These are phyloP conservation scores for Drosophila ercepeae DNA, from an alignment of 1,140 invertebrate genomes.

Conservation along the genomic window DNA sequence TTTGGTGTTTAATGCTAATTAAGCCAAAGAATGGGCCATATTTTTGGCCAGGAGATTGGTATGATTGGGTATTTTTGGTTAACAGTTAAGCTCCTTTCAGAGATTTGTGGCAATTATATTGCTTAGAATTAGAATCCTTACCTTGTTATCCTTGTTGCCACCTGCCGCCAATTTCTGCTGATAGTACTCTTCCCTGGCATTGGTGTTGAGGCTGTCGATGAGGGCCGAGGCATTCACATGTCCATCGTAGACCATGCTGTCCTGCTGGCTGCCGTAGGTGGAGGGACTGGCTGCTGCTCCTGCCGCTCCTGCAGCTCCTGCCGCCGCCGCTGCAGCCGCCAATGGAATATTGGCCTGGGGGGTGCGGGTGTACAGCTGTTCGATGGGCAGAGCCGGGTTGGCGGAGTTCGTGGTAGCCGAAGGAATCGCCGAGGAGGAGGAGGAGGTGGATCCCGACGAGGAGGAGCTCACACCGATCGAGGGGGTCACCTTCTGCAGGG, in stretches of 20 bases:
- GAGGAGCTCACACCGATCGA: slow-evolving; percentile 13
- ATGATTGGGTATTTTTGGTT: too few species aligned
- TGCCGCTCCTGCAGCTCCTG: slow-evolving; percentile 37
- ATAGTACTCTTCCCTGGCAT: slow-evolving; percentile 77
- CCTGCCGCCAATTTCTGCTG: slow-evolving; percentile 66
- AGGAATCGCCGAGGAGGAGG: slow-evolving; percentile 26
- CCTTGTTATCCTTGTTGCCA: slow-evolving; percentile 82
- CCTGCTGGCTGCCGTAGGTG: slow-evolving; percentile 51
- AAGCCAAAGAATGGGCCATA: slow-evolving; percentile 14
- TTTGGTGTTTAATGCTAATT: slow-evolving; percentile 36
- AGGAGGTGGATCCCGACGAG: not conserved
- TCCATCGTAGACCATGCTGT: slow-evolving; percentile 71
- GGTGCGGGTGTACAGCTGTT: slow-evolving; percentile 59
- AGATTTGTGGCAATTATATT: not conserved
- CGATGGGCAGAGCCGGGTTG: slow-evolving; percentile 51
- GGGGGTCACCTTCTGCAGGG: slow-evolving; percentile 46
- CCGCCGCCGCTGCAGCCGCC: slow-evolving; percentile 62
- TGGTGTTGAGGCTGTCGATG: slow-evolving; percentile 79
- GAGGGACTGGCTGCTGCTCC: slow-evolving; percentile 18
- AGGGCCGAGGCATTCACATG: slow-evolving; percentile 82
- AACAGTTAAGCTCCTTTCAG: not conserved
- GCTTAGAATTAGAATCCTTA: slow-evolving; percentile 31
- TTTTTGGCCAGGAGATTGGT: slow-evolving; percentile 1
- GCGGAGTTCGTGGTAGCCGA: slow-evolving; percentile 37
- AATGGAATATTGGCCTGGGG: slow-evolving; percentile 66